These are phyloP conservation scores for Apotomis capreana DNA, from an alignment of 2,888 invertebrate genomes.

Conservation along the genomic window DNA sequence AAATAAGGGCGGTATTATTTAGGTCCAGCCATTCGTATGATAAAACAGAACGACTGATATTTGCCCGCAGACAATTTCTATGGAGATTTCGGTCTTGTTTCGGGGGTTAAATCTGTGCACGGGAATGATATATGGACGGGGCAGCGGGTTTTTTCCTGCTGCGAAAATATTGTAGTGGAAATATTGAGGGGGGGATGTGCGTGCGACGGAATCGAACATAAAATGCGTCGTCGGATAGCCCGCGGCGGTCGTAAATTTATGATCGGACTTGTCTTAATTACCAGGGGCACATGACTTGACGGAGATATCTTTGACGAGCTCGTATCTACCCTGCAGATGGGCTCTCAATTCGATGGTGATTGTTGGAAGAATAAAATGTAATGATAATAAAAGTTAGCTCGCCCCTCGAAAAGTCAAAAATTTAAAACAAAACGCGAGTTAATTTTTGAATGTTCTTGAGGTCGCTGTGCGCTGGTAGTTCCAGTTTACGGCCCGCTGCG, in stretches of 20 bases:
- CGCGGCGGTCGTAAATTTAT: slow-evolving; percentile 42
- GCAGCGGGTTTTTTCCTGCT: slow-evolving; percentile 60
- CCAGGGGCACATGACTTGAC: slow-evolving; percentile 49
- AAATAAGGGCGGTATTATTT: slow-evolving; percentile 77
- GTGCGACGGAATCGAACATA: slow-evolving; percentile 27
- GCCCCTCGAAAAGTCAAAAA: slow-evolving; percentile 47
- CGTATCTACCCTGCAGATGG: background rate
- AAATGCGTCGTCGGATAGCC: slow-evolving; percentile 7
- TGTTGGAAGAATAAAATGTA: background rate
- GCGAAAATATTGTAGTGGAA: slow-evolving; percentile 58
- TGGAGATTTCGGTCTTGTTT: slow-evolving; percentile 81
- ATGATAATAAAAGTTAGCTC: slow-evolving; percentile 49
- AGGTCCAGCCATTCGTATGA: slow-evolving; percentile 80
- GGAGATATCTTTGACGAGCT: background rate
- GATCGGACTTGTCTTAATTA: slow-evolving; percentile 49
- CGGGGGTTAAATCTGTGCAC: slow-evolving; percentile 76
- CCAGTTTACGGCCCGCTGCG: slow-evolving; percentile 65
- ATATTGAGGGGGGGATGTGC: slow-evolving; percentile 22
- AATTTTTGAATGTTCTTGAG: slow-evolving; percentile 58
- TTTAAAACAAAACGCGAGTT: slow-evolving; percentile 56
- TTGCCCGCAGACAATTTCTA: slow-evolving; percentile 79
- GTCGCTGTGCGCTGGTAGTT: slow-evolving; percentile 53
- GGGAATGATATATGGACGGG: slow-evolving; percentile 72
- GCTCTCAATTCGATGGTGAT: background rate
- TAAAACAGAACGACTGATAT: slow-evolving; percentile 79